These are phyloP conservation scores for Drosophila hawaiiensis DNA, from an alignment of 2,888 invertebrate genomes.

Conservation along the genomic window DNA sequence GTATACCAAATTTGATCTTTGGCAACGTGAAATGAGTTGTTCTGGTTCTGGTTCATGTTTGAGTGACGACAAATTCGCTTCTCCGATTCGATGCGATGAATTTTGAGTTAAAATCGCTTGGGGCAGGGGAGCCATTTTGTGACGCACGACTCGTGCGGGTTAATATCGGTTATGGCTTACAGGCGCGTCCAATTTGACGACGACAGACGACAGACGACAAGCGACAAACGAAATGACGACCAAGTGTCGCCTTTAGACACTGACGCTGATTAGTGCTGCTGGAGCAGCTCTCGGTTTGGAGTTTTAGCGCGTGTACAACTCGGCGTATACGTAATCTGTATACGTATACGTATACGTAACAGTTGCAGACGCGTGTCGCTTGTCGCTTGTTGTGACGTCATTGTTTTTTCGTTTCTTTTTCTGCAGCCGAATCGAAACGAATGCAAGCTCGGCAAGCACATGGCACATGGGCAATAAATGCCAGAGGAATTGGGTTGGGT, in stretches of 20 bases:
- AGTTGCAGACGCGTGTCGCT: conserved; percentile 57
- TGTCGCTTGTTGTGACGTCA: conserved; percentile 62
- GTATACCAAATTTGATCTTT: conserved; percentile 42
- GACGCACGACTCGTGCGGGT: conserved; percentile 21
- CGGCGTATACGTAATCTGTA: conserved; percentile 69
- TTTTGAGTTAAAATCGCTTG: background rate
- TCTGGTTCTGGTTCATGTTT: background rate
- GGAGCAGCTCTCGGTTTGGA: conserved; percentile 3
- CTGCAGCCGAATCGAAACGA: conserved; percentile 15
- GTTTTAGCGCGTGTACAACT: conserved; percentile 21
- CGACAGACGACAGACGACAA: background rate
- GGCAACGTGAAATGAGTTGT: conserved; percentile 53
- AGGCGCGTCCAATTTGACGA: conserved; percentile 61
- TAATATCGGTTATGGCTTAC: conserved; percentile 63
- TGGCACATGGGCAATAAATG: conserved; percentile 50
- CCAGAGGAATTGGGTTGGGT: conserved; percentile 12
- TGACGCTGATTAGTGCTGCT: conserved; percentile 49
- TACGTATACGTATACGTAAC: conserved; percentile 57
- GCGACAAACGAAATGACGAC: conserved; percentile 40
- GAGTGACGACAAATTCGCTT: conserved; percentile 29
- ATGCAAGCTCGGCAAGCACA: conserved; percentile 18
- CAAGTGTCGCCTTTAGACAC: conserved; percentile 50
- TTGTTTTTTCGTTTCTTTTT: conserved; percentile 41
- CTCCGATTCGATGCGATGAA: conserved; percentile 5
- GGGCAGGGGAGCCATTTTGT: background rate